Evolutionary conservation across 2,797 vertebrate genomes (phyloP).

Genomic region (Trachops cirrhosus): DNA sequence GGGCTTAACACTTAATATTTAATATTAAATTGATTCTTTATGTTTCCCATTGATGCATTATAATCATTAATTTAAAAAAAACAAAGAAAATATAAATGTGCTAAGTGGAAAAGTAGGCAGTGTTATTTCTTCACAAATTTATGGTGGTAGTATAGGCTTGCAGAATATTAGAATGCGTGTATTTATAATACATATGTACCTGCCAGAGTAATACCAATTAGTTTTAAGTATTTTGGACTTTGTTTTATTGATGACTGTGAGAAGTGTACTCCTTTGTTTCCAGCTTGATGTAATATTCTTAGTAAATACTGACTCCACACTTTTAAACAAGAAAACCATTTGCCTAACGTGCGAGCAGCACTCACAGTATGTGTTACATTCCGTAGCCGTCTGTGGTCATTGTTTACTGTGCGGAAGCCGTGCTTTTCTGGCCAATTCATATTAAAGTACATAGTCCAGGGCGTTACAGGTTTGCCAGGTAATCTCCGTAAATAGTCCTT

Average conservation of each 20-base stretch:
- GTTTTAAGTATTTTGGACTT: not conserved
- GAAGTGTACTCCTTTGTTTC: not conserved
- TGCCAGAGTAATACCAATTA: not conserved
- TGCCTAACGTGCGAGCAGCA: not conserved
- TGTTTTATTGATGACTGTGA: not conserved
- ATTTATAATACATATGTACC: not conserved
- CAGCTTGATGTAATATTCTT: not conserved
- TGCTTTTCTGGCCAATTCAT: not conserved
- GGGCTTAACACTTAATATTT: constrained; percentile 51
- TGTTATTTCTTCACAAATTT: not conserved
- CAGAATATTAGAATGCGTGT: not conserved
- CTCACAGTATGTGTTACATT: not conserved
- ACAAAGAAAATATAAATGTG: constrained; percentile 42
- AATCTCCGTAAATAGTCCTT: not conserved
- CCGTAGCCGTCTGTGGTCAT: not conserved
- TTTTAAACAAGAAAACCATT: not conserved
- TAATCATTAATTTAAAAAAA: not conserved
- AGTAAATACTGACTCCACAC: not conserved
- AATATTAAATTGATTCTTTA: constrained; percentile 72
- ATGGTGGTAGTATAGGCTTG: not conserved
- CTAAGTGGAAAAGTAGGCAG: not conserved
- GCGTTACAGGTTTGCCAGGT: not conserved
- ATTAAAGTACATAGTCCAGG: not conserved
- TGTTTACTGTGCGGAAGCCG: not conserved
- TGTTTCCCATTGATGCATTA: constrained; percentile 67